Percentiles rank a stretch among this genome's conserved stretches.
Evolutionary conservation across 2,113 vertebrate genomes (phyloP).

Genomic region (Phrynocephalus versicolor): DNA sequence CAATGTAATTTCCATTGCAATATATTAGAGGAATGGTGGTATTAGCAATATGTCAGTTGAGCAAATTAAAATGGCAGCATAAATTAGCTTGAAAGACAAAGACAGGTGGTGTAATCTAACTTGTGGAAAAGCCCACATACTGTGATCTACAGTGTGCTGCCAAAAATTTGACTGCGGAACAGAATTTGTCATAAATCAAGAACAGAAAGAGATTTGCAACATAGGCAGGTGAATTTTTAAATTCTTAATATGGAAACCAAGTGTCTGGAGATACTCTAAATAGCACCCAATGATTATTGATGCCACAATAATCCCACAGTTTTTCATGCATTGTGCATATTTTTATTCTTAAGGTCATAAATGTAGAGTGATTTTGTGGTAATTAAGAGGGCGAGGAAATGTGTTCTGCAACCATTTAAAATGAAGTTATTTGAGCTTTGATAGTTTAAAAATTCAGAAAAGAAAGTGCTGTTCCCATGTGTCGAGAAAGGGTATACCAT

Average conservation of each 20-base stretch:
- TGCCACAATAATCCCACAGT: background rate
- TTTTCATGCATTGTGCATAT: background rate
- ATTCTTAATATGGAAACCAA: constrained; percentile 44
- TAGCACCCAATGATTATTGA: background rate
- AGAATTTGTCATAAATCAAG: constrained; percentile 51
- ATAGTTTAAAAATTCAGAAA: background rate
- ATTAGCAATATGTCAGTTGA: constrained; percentile 29
- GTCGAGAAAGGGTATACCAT: background rate
- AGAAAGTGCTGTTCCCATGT: background rate
- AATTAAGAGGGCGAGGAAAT: background rate
- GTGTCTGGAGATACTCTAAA: constrained; percentile 44
- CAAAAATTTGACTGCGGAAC: constrained; percentile 54
- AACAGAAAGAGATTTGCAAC: constrained; percentile 45
- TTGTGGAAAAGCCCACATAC: constrained; percentile 45
- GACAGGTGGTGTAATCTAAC: constrained; percentile 64
- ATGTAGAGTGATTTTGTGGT: background rate
- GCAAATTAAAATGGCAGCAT: constrained; percentile 44
- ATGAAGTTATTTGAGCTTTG: background rate
- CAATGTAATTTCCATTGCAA: constrained; percentile 19
- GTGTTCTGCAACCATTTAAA: background rate
- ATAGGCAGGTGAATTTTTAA: constrained; percentile 29
- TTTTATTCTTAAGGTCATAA: background rate
- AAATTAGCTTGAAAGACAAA: constrained; percentile 67
- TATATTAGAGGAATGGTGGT: constrained; percentile 24
- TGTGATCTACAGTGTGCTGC: constrained; percentile 50